Base-by-base conservation (phyloP, 2,888 invertebrate genomes). In the Drosophila trichaetosa region DNA sequence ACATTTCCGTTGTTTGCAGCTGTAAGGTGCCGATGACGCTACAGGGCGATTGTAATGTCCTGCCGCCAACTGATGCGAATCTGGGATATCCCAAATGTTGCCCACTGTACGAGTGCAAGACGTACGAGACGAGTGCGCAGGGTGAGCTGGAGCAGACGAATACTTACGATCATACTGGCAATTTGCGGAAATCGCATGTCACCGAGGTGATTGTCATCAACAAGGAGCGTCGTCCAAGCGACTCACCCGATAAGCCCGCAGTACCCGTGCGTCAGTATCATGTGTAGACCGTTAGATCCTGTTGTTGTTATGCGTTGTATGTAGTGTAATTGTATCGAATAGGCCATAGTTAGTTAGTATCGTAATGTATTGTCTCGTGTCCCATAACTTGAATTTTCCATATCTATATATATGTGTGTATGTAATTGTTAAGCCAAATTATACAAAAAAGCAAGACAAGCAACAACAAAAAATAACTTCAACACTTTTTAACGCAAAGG, bases 81-180 rank as follows among this genome's bases (percentile, higher is more conserved):
- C 76, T 89, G 4, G 85, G 89, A 48, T 93, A 92, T 82, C 93
- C 93, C 1, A 84, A 79, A 24, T 93, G 93, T 42, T 93, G 93
- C 70, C 92, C 93, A 1, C 59, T 87, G 27, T 92, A 91, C 64
- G 88, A 91, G 59, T 93, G 93, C 73, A 90, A 80, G 63, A 86
- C 80, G 16, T 83, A 84, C 38, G 71, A 75, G 40, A 58, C 79
- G 21, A 83, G 83, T 64, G 77, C 87, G 21, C 73, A 81, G 40
- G 91, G 89, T 1, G 80, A 82, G 13, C 70, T 86, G 54, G 85
- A 91, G 46, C 89, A 91, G 53, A 90, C 77, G 4, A 81, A 87
- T 31, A 91, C 91, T 0, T 92, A 91, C 51, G 90, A 93, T 81
- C 93, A 92, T 56, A 82, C 90, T 68, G 93, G 92, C 0, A 90